phyloP scores from a whole-genome alignment of 2,888 invertebrate genomes.

The Mamestra brassicae region DNA sequence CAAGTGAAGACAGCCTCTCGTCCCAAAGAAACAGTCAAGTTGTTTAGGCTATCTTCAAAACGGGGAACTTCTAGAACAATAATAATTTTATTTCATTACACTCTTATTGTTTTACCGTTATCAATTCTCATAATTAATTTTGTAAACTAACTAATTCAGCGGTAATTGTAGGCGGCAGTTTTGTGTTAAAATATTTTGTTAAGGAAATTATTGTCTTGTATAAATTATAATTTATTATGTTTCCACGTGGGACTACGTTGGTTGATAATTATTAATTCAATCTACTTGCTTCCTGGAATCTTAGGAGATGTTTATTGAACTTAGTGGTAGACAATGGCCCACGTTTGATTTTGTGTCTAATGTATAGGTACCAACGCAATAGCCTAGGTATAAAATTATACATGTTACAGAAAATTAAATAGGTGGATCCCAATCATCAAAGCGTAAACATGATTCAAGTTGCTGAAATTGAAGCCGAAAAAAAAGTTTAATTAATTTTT shows the following conservation, averaged over 20 bases:
- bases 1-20: slow-evolving; percentile 96
- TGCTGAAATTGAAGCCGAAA: not conserved
- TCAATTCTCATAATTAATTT: slow-evolving; percentile 36
- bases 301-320: not conserved
- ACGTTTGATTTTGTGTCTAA: not conserved
- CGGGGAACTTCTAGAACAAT: slow-evolving; percentile 92
- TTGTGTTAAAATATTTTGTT: slow-evolving; percentile 42
- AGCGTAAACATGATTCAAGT: not conserved
- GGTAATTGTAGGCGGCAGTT: slow-evolving; percentile 34
- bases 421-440: not conserved
- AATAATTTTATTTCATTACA: slow-evolving; percentile 66
- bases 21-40: slow-evolving; percentile 95
- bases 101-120: slow-evolving; percentile 35
- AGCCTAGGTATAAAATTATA: not conserved
- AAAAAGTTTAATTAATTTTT: not conserved
- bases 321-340: not conserved
- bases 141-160: not conserved
- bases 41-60: slow-evolving; percentile 95
- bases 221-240: slow-evolving; percentile 28
- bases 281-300: not conserved
- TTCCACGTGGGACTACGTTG: slow-evolving; percentile 1
- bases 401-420: not conserved
- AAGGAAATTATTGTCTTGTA: slow-evolving; percentile 22
- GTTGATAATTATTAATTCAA: slow-evolving; percentile 11
- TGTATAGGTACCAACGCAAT: no score